Conservation (phyloP, 2,888 invertebrate genomes). For the Galerucella pusilla region DNA sequence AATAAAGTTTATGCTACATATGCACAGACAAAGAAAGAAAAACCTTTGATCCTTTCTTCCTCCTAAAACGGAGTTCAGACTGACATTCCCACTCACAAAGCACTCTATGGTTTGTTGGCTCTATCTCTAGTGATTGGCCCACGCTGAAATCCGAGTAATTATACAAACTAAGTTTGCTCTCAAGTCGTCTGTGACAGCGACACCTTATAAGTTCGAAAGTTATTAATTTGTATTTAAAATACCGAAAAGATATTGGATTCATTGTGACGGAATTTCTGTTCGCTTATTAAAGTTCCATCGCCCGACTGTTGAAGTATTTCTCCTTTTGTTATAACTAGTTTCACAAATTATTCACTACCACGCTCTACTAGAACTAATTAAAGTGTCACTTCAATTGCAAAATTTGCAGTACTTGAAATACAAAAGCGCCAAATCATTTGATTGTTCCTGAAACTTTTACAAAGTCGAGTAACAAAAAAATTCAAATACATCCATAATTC, state of each 20-base stretch:
- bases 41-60: too few relatives aligned
- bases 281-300: neutral
- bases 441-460: too few relatives aligned
- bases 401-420: neutral
- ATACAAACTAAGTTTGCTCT: too few relatives aligned
- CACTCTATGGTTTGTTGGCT: too few relatives aligned
- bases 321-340: neutral
- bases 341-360: neutral
- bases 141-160: too few relatives aligned
- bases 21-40: too few relatives aligned
- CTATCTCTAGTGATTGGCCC: too few relatives aligned
- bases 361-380: slow-evolving; percentile 1
- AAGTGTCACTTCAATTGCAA: neutral
- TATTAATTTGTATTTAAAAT: slow-evolving; percentile 3
- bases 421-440: neutral
- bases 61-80: too few relatives aligned
- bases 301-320: neutral
- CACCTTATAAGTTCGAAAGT: slow-evolving; percentile 2
- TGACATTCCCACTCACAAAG: too few relatives aligned
- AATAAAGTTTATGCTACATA: too few relatives aligned
- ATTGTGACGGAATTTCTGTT: slow-evolving; percentile 8
- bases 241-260: neutral
- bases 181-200: neutral
- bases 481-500: too few relatives aligned
- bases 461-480: too few relatives aligned